Base-by-base conservation (phyloP, 2,888 invertebrate species). In the Cryptocheilus praepositus region DNA sequence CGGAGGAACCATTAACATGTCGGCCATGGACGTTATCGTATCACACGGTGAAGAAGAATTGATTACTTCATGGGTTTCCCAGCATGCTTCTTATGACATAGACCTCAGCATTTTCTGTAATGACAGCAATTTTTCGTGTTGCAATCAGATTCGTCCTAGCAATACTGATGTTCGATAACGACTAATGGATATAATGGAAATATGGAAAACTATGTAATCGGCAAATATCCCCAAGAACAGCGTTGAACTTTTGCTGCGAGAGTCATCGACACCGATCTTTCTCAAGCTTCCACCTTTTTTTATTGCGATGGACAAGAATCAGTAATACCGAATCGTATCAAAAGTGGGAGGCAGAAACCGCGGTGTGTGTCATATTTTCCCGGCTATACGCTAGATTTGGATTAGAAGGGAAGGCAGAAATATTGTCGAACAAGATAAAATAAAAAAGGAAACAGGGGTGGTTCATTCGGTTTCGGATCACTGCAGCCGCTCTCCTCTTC, bases 231-330 rank as follows among this genome's bases (percentile, higher is more conserved):
- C 36, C 7, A 8, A 36, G 36, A 4, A 1, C 36, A 11, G 72
- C 53, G 59, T 69, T 66, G 63, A 63, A 67, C 58, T 53, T 45
- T 61, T 58, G 56, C 55, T 61, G 54, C 67, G 58, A 76, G 56
- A 28, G 70, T 52, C 45, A 52, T 45, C 52, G 61, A 51, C 62
- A 67, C 51, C 36, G 49, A 16, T 43, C 77, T 77, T 79, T 77
- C 79, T 79, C 79, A 77, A 76, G 73, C 67, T 76, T 68, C 76
- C 4, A 70, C 55, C 70, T 77, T 74, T 77, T 78, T 80, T 80
- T 80, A 77, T 80, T 79, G 76, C 73, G 65, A 22, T 64, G 67
- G 8, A n/a, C 76, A 72, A 59, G 36, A 36, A 36, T 36, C 36
- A 36, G 36, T 8, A 36, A 36, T 36, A 36, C 11, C 7, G 36